Conservation (phyloP, 2,888 invertebrate genomes). For the Agelastica alni region DNA sequence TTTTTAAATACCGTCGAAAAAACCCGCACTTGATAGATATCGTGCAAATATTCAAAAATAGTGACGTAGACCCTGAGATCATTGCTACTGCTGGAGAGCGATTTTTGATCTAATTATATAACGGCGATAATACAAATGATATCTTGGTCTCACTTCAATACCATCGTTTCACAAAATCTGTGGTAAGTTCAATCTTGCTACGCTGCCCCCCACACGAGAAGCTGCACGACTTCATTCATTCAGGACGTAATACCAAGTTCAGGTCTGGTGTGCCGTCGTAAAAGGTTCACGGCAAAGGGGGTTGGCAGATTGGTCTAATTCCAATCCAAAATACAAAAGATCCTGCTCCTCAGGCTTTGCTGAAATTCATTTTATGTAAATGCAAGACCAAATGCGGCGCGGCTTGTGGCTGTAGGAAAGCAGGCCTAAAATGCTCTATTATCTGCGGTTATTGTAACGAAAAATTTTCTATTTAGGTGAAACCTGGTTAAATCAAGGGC, state of each 20-base stretch:
- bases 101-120: neutral
- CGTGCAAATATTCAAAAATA: neutral
- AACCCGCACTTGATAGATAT: neutral
- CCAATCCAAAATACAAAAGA: neutral
- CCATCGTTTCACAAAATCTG: neutral
- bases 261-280: neutral
- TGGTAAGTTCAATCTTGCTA: neutral
- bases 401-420: no score
- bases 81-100: neutral
- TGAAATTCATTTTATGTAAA: neutral
- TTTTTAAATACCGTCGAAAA: neutral
- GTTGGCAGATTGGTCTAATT: no score
- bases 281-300: no score
- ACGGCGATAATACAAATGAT: no score
- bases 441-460: neutral
- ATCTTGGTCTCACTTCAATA: neutral
- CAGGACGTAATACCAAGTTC: neutral
- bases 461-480: no score
- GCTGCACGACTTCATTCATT: no score
- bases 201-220: neutral
- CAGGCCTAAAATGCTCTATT: neutral
- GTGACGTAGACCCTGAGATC: neutral
- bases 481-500: no score
- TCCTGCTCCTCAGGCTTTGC: neutral
- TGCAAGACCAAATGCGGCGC: neutral